These are phyloP conservation scores for Eilema sororculum DNA, from an alignment of 2,888 invertebrate species.

Conservation along the genomic window DNA sequence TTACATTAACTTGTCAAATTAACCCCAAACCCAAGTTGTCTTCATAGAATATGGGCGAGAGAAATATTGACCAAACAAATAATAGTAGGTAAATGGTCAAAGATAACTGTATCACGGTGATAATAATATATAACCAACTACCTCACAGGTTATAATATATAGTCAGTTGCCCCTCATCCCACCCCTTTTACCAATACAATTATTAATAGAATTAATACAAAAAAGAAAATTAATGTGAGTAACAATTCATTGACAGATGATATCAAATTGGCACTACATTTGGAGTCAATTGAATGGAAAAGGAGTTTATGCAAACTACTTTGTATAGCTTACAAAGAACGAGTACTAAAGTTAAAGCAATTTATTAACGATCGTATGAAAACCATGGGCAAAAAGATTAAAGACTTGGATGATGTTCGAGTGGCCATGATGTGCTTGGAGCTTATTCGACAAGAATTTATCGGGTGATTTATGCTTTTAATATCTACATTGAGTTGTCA, in stretches of 20 bases:
- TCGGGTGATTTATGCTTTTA: slow-evolving; percentile 76
- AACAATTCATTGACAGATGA: slow-evolving; percentile 76
- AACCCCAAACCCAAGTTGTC: no score
- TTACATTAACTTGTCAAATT: background rate
- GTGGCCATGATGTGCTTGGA: slow-evolving; percentile 93
- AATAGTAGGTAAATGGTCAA: no score
- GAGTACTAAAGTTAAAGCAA: slow-evolving; percentile 90
- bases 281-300: slow-evolving; percentile 94
- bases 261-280: slow-evolving; percentile 88
- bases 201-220: background rate
- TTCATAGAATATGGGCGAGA: no score
- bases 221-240: background rate
- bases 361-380: slow-evolving; percentile 93
- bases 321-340: slow-evolving; percentile 89
- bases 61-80: no score
- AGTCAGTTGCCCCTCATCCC: no score
- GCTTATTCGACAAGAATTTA: slow-evolving; percentile 92
- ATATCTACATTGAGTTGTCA: background rate
- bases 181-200: no score
- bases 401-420: slow-evolving; percentile 93
- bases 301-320: slow-evolving; percentile 90
- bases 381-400: slow-evolving; percentile 89
- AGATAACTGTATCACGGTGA: no score
- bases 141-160: no score
- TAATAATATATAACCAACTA: no score